phyloP scores from a whole-genome alignment of 2,113 vertebrate genomes.

The Nothocercus julius region DNA sequence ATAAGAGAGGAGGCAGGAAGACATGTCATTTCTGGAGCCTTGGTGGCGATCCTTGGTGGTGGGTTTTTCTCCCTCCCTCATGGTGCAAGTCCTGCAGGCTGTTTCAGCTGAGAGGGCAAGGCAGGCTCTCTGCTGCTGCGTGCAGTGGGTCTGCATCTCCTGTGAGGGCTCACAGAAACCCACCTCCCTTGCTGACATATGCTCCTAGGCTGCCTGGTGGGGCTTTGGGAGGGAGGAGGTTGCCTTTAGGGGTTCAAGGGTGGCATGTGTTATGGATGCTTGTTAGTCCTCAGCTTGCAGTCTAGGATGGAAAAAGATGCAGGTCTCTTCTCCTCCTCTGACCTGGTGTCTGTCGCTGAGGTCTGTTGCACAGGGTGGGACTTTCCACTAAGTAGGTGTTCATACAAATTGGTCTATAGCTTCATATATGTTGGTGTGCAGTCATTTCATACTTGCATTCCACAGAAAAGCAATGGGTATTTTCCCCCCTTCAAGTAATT shows the following conservation, averaged over 20 bases:
- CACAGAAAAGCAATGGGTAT: not conserved
- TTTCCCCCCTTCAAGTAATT: not conserved
- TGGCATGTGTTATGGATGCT: not conserved
- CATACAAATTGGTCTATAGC: not conserved
- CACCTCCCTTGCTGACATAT: not conserved
- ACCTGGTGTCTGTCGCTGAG: not conserved
- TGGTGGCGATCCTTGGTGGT: not conserved
- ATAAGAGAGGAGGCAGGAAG: not conserved
- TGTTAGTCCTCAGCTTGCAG: not conserved
- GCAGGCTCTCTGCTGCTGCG: not conserved
- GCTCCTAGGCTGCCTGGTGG: not conserved
- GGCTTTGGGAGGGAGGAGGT: not conserved
- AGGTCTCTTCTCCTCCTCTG: not conserved
- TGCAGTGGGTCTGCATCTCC: fast-evolving
- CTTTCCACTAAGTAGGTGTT: slow-evolving; percentile 45
- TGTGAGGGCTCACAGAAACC: not conserved
- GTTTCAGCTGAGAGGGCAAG: not conserved
- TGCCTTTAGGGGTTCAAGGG: not conserved
- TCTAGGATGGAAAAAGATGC: not conserved
- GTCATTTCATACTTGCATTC: slow-evolving; percentile 54
- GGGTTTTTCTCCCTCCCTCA: not conserved
- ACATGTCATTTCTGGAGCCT: not conserved
- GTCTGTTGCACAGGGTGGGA: not conserved
- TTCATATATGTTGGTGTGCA: not conserved
- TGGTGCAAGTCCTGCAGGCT: not conserved